phyloP scores from a whole-genome alignment of 2,797 vertebrate species.

The Trachurus trachurus region DNA sequence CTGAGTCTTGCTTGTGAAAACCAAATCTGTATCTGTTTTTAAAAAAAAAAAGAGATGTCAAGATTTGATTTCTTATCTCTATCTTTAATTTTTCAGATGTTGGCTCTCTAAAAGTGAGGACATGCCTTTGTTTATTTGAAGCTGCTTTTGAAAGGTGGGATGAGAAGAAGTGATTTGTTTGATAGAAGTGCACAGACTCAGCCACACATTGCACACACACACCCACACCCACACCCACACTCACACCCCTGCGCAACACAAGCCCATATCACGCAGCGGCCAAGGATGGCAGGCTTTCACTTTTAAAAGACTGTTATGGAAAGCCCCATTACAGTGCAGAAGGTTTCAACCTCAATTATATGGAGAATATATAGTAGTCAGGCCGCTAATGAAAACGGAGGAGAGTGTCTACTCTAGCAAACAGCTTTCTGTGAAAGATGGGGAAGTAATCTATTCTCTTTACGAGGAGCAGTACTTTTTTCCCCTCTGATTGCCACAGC shows the following conservation, averaged over 20 bases:
- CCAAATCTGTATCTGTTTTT: slow-evolving; percentile 1
- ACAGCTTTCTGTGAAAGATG: slow-evolving; percentile 78
- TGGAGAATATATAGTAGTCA: slow-evolving; percentile 84
- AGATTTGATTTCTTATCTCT: slow-evolving; percentile 24
- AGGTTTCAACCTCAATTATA: slow-evolving; percentile 86
- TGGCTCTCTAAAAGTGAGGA: slow-evolving; percentile 48
- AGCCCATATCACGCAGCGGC: slow-evolving; percentile 50
- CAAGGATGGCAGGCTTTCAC: slow-evolving; percentile 76
- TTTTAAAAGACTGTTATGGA: slow-evolving; percentile 86
- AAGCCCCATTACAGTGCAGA: slow-evolving; percentile 84
- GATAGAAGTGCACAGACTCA: slow-evolving; percentile 43
- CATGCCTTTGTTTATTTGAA: slow-evolving; percentile 66
- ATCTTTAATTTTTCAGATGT: slow-evolving; percentile 41
- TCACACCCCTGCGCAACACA: slow-evolving; percentile 9
- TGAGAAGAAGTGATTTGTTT: slow-evolving; percentile 70
- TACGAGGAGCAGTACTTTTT: slow-evolving; percentile 75
- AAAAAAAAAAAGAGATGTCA: slow-evolving; percentile 5
- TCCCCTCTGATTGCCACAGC: slow-evolving; percentile 73
- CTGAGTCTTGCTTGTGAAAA: not conserved
- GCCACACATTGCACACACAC: slow-evolving; percentile 5
- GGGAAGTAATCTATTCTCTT: slow-evolving; percentile 85
- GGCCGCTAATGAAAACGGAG: slow-evolving; percentile 84
- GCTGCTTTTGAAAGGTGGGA: slow-evolving; percentile 71
- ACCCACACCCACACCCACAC: slow-evolving; percentile 9
- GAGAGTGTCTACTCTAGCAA: slow-evolving; percentile 79